Base-by-base conservation (phyloP, 2,888 invertebrate genomes). In the Phorcus lineatus region DNA sequence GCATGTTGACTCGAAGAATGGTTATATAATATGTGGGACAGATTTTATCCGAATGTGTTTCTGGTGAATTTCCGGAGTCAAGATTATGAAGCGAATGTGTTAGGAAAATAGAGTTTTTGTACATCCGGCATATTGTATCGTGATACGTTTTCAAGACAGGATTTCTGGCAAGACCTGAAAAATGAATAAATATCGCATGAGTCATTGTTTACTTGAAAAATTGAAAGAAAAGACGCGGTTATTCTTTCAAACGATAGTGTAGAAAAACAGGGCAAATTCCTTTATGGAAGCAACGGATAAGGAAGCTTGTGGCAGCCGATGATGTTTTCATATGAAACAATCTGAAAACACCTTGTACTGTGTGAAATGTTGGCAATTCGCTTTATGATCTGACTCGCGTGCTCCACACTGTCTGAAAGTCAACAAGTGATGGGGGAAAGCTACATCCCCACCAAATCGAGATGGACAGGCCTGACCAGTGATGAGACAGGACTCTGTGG, bases 371-470 rank as follows among this genome's bases (percentile, higher is more conserved):
- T n/a, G 36, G 70, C 40, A 36, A 70, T 70, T 70, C 70, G n/a
- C 70, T 70, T 70, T 70, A 70, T 70, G 70, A 70, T 70, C 40
- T 36, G 70, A 31, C 36, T 36, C 70, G 70, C 70, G 70, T 70
- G 70, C 70, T 40, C 9, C 31, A 28, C 47, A 11, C 47, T 24
- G 19, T 19, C 40, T 40, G n/a, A 36, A 19, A 36, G 70, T 70
- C 70, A 70, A 70, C 19, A 70, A 40, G 70, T 70, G 70, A 70
- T 70, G 36, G 40, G 31, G 36, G 4, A 6, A 2, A 36, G 70
- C 36, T 28, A 70, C 17, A 28, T 4, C 36, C 19, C 19, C 17
- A 36, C 70, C 70, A n/a, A 19, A 9, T 36, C 36, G 4, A 31
- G 36, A 40, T 16, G 40, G 40, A 70, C n/a, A 13, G 40, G 17